phyloP scores from a whole-genome alignment of 1,140 invertebrate genomes.

The Drosophila jambulina region DNA sequence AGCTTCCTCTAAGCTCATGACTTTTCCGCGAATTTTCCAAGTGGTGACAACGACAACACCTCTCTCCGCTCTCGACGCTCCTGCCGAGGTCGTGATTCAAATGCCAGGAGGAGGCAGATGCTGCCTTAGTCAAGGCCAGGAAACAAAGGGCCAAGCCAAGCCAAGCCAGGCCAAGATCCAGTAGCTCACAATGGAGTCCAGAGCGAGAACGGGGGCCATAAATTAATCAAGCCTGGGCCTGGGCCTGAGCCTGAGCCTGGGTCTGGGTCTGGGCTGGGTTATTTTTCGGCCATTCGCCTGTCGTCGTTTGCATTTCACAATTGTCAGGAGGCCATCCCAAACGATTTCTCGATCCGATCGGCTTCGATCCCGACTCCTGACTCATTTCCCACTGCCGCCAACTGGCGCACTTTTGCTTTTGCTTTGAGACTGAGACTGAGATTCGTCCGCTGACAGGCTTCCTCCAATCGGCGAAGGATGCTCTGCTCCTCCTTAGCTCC shows the following conservation, averaged over 20 bases:
- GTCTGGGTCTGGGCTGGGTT: conserved; percentile 35
- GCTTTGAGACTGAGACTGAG: conserved; percentile 49
- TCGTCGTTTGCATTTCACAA: conserved; percentile 61
- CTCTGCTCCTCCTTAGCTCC: neutral
- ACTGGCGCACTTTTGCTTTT: conserved; percentile 52
- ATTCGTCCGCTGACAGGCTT: conserved; percentile 55
- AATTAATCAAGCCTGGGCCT: conserved; percentile 67
- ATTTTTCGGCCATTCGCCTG: conserved; percentile 41
- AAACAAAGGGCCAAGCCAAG: conserved; percentile 32
- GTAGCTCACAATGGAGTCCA: conserved; percentile 61
- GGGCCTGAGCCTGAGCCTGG: conserved; percentile 20
- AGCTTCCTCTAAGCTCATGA: conserved; percentile 19
- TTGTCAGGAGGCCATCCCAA: conserved; percentile 49
- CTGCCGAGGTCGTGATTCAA: conserved; percentile 62
- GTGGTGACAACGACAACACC: conserved; percentile 53
- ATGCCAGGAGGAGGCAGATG: conserved; percentile 39
- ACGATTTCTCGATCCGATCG: conserved; percentile 20
- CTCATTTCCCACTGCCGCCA: conserved; percentile 46
- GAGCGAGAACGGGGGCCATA: conserved; percentile 55
- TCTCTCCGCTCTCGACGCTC: conserved; percentile 8
- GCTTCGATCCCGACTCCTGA: conserved; percentile 25
- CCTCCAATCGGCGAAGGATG: conserved; percentile 4
- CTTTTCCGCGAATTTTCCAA: conserved; percentile 46
- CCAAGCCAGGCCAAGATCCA: conserved; percentile 11
- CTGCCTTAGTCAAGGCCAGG: conserved; percentile 69